A percentile compares a stretch with the other conserved stretches of the same genome.
phyloP scores from a whole-genome alignment of 2,888 invertebrate genomes.

The Oithona nana region DNA sequence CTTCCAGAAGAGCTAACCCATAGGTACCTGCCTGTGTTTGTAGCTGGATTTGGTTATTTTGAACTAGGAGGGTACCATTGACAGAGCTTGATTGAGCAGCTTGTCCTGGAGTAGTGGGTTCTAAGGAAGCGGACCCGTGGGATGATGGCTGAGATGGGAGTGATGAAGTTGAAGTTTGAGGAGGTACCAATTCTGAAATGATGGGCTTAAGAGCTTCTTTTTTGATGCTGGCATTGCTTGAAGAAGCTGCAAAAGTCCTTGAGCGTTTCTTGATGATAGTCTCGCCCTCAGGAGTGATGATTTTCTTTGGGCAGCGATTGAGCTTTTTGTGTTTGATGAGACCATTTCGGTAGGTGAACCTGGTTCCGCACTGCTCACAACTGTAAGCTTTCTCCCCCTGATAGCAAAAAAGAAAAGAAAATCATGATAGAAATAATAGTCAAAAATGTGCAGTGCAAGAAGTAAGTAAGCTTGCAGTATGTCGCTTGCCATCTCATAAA shows the following conservation, averaged over 20 bases:
- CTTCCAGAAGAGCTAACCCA: background rate
- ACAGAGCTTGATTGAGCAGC: background rate
- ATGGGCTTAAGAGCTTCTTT: too few species aligned
- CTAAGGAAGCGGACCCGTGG: background rate
- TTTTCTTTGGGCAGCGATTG: constrained; percentile 13
- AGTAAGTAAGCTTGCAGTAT: too few species aligned
- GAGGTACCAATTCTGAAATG: background rate
- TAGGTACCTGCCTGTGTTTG: background rate
- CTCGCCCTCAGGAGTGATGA: constrained; percentile 9
- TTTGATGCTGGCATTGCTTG: too few species aligned
- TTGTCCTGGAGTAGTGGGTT: background rate
- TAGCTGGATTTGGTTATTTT: background rate
- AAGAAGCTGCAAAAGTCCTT: background rate
- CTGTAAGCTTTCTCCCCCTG: constrained; percentile 16
- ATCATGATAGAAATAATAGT: background rate
- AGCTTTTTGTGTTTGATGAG: constrained; percentile 17
- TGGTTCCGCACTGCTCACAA: constrained; percentile 15
- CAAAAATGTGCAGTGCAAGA: background rate
- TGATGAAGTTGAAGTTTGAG: background rate
- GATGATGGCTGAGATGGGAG: background rate
- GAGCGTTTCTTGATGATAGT: constrained; percentile 15
- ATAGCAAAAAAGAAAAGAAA: background rate
- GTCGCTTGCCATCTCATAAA: too few species aligned
- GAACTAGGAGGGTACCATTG: background rate
- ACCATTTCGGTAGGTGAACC: constrained; percentile 17